Percentiles rank a stretch among this genome's conserved stretches.
These are phyloP conservation scores for Mastigias papua DNA, from an alignment of 30 jellyfish, hydroid and myxozoan genomes.

Conservation along the genomic window DNA sequence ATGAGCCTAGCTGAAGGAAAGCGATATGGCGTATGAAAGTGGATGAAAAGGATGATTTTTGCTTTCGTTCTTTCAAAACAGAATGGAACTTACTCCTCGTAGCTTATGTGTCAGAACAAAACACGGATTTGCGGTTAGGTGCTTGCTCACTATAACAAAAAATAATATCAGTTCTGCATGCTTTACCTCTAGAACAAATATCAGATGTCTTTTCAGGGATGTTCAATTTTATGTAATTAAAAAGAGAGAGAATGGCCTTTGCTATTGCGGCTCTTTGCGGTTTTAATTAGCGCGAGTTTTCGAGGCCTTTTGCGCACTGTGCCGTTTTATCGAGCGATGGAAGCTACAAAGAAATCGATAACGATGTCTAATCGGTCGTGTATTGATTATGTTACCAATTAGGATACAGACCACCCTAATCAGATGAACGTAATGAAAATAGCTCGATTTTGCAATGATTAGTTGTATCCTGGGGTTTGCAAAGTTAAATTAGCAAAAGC, in stretches of 20 bases:
- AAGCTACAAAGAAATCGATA: background rate
- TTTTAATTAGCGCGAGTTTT: slow-evolving; percentile 9
- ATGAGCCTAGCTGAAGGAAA: no score
- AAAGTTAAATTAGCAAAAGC: background rate
- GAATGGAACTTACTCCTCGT: background rate
- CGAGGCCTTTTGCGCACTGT: slow-evolving; percentile 14
- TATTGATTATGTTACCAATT: background rate
- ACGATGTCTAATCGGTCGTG: background rate
- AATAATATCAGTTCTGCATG: slow-evolving; percentile 47
- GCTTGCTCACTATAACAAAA: slow-evolving; percentile 21
- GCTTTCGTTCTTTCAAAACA: background rate
- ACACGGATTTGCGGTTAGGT: slow-evolving; percentile 69
- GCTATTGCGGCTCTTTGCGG: slow-evolving; percentile 23
- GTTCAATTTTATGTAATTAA: slow-evolving; percentile 31
- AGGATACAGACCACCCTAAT: background rate
- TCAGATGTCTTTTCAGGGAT: slow-evolving; percentile 39
- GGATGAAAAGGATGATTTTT: slow-evolving; percentile 16
- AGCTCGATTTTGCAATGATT: background rate
- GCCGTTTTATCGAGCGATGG: background rate
- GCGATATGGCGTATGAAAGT: no score
- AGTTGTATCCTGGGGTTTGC: background rate
- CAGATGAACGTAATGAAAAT: background rate
- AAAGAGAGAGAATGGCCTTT: slow-evolving; percentile 16
- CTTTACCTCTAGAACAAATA: slow-evolving; percentile 40
- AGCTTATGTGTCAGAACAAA: background rate